Conservation (phyloP, 2,113 vertebrate species). For the Setophaga kirtlandii region DNA sequence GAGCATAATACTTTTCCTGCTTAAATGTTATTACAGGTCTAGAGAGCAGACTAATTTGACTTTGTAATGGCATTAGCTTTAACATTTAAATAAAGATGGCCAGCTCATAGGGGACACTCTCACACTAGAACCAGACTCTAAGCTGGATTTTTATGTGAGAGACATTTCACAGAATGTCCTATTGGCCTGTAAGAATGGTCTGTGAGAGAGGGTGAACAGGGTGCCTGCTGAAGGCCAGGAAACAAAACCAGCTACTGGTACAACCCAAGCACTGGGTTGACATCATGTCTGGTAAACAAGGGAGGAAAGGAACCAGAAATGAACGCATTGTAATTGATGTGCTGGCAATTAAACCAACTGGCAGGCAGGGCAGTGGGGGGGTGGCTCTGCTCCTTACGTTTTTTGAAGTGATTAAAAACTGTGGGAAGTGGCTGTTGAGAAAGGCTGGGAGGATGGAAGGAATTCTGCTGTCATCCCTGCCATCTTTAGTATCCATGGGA, state of each 20-base stretch:
- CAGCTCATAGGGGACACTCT: neutral
- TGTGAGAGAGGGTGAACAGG: neutral
- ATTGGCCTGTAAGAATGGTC: neutral
- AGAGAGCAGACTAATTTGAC: neutral
- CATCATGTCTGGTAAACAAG: slow-evolving; percentile 56
- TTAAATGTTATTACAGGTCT: neutral
- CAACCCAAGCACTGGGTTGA: neutral
- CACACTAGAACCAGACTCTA: neutral
- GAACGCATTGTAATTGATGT: slow-evolving; percentile 40
- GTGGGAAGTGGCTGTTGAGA: neutral
- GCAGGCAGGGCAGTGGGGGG: neutral
- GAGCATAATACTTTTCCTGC: neutral
- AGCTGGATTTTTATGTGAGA: neutral
- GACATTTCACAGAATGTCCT: neutral
- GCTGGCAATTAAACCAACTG: slow-evolving; percentile 30
- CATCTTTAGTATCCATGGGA: slow-evolving; percentile 24
- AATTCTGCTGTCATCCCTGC: slow-evolving; percentile 33
- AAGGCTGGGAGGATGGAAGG: slow-evolving; percentile 5
- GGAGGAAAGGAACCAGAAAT: slow-evolving; percentile 37
- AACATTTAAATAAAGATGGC: neutral
- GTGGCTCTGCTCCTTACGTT: neutral
- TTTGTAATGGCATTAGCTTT: neutral
- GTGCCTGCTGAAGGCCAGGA: neutral
- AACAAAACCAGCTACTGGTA: neutral
- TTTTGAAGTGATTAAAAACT: neutral